Percentiles rank a stretch among this genome's conserved stretches.
phyloP scores from a whole-genome alignment of 2,888 invertebrate genomes.

The Chymomyza caudatula region DNA sequence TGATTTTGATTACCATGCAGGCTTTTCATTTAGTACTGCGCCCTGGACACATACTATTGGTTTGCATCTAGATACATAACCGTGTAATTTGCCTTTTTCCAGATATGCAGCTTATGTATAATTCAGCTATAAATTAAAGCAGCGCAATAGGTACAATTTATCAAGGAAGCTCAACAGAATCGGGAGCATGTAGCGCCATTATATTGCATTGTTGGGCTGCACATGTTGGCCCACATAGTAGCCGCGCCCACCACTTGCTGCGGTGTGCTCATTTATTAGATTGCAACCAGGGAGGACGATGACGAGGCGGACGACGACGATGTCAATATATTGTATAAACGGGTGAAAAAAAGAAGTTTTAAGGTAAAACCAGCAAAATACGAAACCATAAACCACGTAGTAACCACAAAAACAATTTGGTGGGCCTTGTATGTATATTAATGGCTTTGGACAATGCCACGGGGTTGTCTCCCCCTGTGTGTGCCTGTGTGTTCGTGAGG shows the following conservation, averaged over 20 bases:
- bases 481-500: conserved; percentile 5
- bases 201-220: conserved; percentile 4
- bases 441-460: conserved; percentile 24
- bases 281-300: conserved; percentile 40
- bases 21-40: not conserved
- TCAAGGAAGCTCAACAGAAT: conserved; percentile 19
- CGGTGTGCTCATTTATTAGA: conserved; percentile 46
- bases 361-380: conserved; percentile 38
- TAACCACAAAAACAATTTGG: conserved; percentile 67
- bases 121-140: conserved; percentile 38
- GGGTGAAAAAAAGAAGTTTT: conserved; percentile 8
- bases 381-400: conserved; percentile 64
- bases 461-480: not conserved
- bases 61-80: not conserved
- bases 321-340: conserved; percentile 41
- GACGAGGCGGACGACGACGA: conserved; percentile 26
- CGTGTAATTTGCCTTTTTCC: not conserved
- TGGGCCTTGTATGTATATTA: conserved; percentile 42
- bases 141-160: conserved; percentile 31
- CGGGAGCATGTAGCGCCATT: conserved; percentile 28
- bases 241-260: not conserved
- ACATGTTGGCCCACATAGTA: not conserved
- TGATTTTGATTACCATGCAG: conserved; percentile 23
- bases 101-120: conserved; percentile 19
- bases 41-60: not conserved